Evolutionary conservation across 1,140 invertebrate species (phyloP).

Genomic region (Heliconius himera): DNA sequence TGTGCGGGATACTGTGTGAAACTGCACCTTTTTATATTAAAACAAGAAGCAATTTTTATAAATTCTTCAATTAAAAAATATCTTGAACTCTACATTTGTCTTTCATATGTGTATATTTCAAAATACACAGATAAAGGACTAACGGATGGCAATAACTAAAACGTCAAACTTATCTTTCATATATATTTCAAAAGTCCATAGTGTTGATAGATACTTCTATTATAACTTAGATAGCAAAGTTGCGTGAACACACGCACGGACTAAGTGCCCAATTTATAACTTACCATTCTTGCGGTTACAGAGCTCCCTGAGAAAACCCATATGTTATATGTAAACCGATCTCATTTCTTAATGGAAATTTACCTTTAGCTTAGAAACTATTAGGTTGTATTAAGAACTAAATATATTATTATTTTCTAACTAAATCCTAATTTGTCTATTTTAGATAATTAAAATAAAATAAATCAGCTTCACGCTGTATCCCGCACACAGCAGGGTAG

Average conservation of each 20-base stretch:
- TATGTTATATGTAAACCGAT: conserved; percentile 1
- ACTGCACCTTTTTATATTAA: too few relatives aligned
- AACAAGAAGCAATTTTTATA: too few relatives aligned
- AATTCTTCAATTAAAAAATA: too few relatives aligned
- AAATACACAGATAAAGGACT: too few relatives aligned
- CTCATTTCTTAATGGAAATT: conserved; percentile 1
- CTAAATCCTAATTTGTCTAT: not conserved
- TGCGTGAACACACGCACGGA: conserved; percentile 9
- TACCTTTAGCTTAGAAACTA: not conserved
- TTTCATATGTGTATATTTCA: too few relatives aligned
- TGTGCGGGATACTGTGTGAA: not conserved
- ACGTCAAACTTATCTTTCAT: not conserved
- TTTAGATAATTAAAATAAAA: not conserved
- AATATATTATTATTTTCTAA: not conserved
- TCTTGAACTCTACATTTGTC: too few relatives aligned
- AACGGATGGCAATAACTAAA: not conserved
- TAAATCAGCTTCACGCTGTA: too few relatives aligned
- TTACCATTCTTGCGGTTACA: conserved; percentile 12
- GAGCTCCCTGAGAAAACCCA: not conserved
- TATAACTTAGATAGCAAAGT: not conserved
- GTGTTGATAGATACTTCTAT: conserved; percentile 9
- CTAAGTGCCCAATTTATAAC: conserved; percentile 23
- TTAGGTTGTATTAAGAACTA: not conserved
- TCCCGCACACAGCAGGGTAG: too few relatives aligned
- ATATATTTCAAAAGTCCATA: not conserved